phyloP scores from a whole-genome alignment of 2,888 invertebrate species.

The Tetranychus truncatus region DNA sequence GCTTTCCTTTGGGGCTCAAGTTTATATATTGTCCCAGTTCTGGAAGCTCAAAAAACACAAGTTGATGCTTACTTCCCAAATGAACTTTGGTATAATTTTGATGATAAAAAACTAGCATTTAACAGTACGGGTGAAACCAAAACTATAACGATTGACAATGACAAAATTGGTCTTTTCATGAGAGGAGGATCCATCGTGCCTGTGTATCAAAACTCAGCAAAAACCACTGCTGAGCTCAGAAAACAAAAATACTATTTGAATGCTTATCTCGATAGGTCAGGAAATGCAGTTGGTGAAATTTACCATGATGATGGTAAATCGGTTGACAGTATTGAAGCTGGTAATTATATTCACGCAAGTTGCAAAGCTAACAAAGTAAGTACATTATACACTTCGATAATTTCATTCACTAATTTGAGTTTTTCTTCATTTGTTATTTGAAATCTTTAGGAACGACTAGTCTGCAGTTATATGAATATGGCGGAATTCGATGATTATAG shows the following conservation, averaged over 20 bases:
- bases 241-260: neutral
- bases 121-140: conserved; percentile 27
- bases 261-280: neutral
- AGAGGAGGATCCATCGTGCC: conserved; percentile 47
- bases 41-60: conserved; percentile 30
- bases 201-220: neutral
- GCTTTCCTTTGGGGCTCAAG: conserved; percentile 60
- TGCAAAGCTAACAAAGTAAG: neutral
- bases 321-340: neutral
- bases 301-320: conserved; percentile 4
- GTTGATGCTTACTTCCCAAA: conserved; percentile 44
- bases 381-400: neutral
- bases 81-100: conserved; percentile 44
- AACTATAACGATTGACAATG: conserved; percentile 42
- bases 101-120: conserved; percentile 9
- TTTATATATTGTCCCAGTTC: conserved; percentile 52
- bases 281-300: neutral
- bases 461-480: neutral
- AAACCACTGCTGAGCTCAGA: neutral
- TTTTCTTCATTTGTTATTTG: neutral
- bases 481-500: neutral
- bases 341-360: neutral
- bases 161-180: conserved; percentile 45
- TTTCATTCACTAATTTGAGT: neutral
- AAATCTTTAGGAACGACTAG: neutral